Percentiles rank a stretch among this genome's conserved stretches.
Conservation (phyloP, 2,888 invertebrate species). For the Venusia cambrica region DNA sequence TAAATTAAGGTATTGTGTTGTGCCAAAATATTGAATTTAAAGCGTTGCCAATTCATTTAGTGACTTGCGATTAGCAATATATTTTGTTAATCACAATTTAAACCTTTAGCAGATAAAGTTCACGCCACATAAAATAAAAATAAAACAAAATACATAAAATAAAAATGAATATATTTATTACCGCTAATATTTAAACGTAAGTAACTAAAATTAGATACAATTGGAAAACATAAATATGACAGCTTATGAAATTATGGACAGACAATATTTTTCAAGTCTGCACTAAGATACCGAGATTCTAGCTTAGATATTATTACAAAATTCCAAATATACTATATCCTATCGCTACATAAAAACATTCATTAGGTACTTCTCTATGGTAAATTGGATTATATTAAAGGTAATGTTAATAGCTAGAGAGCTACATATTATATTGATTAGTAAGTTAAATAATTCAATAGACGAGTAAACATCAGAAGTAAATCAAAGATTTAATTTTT, state of each 20-base stretch:
- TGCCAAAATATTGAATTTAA: slow-evolving; percentile 2
- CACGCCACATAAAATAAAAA: slow-evolving; percentile 60
- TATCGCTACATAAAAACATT: slow-evolving; percentile 47
- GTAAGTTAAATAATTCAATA: too few relatives aligned
- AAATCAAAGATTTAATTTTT: too few relatives aligned
- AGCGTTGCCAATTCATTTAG: slow-evolving; percentile 3
- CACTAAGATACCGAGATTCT: slow-evolving; percentile 72
- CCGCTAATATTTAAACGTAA: slow-evolving; percentile 67
- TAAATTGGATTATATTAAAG: slow-evolving; percentile 35
- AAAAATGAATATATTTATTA: slow-evolving; percentile 80
- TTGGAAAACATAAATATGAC: slow-evolving; percentile 41
- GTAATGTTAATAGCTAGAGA: slow-evolving; percentile 49
- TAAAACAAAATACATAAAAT: slow-evolving; percentile 76
- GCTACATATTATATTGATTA: slow-evolving; percentile 37
- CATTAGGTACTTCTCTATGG: slow-evolving; percentile 53
- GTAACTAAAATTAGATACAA: slow-evolving; percentile 67
- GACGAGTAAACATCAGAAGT: too few relatives aligned
- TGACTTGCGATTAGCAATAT: neutral
- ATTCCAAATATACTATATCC: slow-evolving; percentile 36
- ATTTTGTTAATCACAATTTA: slow-evolving; percentile 5
- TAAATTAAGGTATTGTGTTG: neutral
- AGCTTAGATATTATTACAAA: slow-evolving; percentile 42
- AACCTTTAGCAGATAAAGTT: slow-evolving; percentile 7
- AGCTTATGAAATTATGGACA: slow-evolving; percentile 31
- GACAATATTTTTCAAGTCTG: slow-evolving; percentile 36